These are phyloP conservation scores for Rhinoraja longicauda DNA, from an alignment of 2,797 vertebrate genomes.

Conservation along the genomic window DNA sequence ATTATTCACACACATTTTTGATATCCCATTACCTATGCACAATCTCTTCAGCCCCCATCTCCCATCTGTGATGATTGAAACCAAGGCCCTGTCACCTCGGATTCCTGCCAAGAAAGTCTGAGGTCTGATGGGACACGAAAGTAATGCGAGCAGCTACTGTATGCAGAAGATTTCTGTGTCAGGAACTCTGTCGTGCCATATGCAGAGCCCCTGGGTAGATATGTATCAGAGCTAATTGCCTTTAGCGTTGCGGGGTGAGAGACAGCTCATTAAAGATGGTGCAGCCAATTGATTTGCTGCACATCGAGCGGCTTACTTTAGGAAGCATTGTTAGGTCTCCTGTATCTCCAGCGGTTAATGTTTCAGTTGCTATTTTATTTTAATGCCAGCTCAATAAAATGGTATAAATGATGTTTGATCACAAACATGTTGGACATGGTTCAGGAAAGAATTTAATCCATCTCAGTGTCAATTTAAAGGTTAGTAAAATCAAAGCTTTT, in stretches of 20 bases:
- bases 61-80: neutral
- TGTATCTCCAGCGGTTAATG: constrained; percentile 15
- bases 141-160: neutral
- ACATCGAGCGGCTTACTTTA: neutral
- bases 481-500: neutral
- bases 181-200: constrained; percentile 7
- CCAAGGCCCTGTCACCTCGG: neutral
- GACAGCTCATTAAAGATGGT: neutral
- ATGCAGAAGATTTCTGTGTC: neutral
- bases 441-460: constrained; percentile 8
- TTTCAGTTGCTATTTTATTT: constrained; percentile 8
- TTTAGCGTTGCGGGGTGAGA: neutral
- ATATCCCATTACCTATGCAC: neutral
- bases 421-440: neutral
- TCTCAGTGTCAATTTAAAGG: neutral
- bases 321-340: neutral
- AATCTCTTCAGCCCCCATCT: neutral
- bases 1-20: neutral
- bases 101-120: neutral
- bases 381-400: neutral
- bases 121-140: neutral
- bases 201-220: neutral
- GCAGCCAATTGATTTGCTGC: constrained; percentile 24
- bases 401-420: constrained; percentile 6
- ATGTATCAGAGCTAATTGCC: constrained; percentile 1